phyloP scores from a whole-genome alignment of 2,888 invertebrate genomes.

The Phrixothrix hirtus region DNA sequence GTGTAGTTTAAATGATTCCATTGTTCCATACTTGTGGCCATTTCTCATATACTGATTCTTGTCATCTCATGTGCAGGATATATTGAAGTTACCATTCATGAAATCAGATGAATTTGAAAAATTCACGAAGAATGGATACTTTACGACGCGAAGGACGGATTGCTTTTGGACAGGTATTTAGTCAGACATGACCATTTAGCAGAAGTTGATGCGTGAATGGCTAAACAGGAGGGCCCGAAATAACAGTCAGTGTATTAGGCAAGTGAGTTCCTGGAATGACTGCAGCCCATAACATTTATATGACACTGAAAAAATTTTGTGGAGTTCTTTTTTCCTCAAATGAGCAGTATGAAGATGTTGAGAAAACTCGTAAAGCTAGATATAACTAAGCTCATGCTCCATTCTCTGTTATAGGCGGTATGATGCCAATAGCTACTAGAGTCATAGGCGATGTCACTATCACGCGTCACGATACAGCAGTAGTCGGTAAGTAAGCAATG shows the following conservation, averaged over 20 bases:
- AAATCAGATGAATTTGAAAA: background rate
- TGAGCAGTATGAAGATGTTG: too few relatives aligned
- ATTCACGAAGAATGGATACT: background rate
- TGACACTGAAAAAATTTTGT: too few relatives aligned
- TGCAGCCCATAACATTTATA: background rate
- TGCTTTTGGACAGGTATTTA: background rate
- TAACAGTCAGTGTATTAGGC: background rate
- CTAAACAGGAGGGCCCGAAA: background rate
- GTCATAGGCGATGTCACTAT: too few relatives aligned
- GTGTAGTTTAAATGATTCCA: too few relatives aligned
- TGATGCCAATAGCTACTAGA: too few relatives aligned
- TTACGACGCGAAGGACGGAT: background rate
- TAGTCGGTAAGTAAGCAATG: too few relatives aligned
- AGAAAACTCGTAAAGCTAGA: too few relatives aligned
- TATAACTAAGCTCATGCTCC: too few relatives aligned
- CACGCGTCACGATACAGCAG: too few relatives aligned
- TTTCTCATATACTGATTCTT: background rate
- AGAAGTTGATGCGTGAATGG: background rate
- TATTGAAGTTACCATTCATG: background rate
- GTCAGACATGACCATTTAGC: constrained; percentile 1
- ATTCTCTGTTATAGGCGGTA: too few relatives aligned
- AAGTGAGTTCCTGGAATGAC: background rate
- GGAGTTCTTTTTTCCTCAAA: too few relatives aligned
- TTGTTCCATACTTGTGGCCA: too few relatives aligned
- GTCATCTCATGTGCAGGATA: constrained; percentile 1